Evolutionary conservation across 1,140 invertebrate species (phyloP).

Genomic region (Thaumatotibia leucotreta): DNA sequence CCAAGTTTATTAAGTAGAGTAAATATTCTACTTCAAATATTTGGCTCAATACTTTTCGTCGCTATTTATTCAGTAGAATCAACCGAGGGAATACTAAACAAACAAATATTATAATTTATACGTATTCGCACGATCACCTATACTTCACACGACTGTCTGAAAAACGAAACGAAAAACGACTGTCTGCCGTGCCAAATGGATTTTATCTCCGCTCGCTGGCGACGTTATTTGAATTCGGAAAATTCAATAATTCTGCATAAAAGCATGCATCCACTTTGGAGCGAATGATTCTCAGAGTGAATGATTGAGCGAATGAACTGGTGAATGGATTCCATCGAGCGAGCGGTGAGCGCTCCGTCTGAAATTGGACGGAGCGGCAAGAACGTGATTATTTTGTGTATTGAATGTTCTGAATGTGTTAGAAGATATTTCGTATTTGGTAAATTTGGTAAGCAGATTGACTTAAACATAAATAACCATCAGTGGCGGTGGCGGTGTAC

Average conservation of each 20-base stretch:
- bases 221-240: conserved; percentile 32
- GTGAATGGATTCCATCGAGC: conserved; percentile 35
- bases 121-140: neutral
- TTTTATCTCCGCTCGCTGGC: conserved; percentile 25
- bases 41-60: neutral
- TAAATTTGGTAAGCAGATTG: neutral
- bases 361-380: conserved; percentile 15
- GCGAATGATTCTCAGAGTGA: conserved; percentile 22
- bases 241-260: conserved; percentile 52
- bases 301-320: conserved; percentile 41
- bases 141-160: too few relatives aligned
- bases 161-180: too few relatives aligned
- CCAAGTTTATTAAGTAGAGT: neutral
- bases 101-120: neutral
- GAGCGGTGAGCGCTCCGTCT: conserved; percentile 26
- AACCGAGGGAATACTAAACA: neutral
- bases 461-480: too few relatives aligned
- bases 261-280: conserved; percentile 38
- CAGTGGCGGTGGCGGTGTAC: too few relatives aligned
- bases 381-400: conserved; percentile 35
- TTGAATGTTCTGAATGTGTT: conserved; percentile 20
- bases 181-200: conserved; percentile 28
- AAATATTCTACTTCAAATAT: neutral
- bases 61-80: neutral
- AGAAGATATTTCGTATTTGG: neutral